Conservation (phyloP, 2,797 vertebrate genomes). For the Cossypha dichroa region DNA sequence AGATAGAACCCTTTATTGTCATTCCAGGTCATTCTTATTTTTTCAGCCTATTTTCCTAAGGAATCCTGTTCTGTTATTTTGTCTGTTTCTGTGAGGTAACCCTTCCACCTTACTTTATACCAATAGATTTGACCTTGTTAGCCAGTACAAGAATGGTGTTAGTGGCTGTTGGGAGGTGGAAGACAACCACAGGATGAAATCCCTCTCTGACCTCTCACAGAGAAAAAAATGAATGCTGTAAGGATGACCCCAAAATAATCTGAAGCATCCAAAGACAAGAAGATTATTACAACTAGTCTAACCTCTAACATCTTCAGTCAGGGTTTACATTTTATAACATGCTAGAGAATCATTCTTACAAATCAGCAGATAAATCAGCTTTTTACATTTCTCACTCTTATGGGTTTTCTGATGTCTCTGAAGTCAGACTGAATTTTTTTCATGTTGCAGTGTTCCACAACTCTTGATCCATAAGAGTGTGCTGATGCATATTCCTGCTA, state of each 20-base stretch:
- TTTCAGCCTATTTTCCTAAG: neutral
- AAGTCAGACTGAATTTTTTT: neutral
- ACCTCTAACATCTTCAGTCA: neutral
- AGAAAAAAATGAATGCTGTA: neutral
- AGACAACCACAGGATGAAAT: neutral
- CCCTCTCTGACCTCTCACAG: neutral
- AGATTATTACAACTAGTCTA: neutral
- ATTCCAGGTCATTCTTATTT: neutral
- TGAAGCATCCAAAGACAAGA: neutral
- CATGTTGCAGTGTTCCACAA: neutral
- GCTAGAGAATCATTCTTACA: neutral
- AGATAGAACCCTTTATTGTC: neutral
- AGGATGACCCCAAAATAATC: neutral
- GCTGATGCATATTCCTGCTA: neutral
- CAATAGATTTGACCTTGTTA: neutral
- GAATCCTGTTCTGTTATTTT: neutral
- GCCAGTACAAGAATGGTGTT: neutral
- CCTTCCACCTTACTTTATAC: neutral
- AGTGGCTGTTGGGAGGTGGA: neutral
- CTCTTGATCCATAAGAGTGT: fast-evolving
- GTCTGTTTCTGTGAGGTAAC: neutral
- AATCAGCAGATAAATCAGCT: neutral
- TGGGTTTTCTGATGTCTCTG: no score
- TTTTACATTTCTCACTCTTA: neutral
- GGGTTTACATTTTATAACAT: neutral